Base-by-base conservation (phyloP, 2,797 vertebrate species). In the Myoxocephalus aenaeus region DNA sequence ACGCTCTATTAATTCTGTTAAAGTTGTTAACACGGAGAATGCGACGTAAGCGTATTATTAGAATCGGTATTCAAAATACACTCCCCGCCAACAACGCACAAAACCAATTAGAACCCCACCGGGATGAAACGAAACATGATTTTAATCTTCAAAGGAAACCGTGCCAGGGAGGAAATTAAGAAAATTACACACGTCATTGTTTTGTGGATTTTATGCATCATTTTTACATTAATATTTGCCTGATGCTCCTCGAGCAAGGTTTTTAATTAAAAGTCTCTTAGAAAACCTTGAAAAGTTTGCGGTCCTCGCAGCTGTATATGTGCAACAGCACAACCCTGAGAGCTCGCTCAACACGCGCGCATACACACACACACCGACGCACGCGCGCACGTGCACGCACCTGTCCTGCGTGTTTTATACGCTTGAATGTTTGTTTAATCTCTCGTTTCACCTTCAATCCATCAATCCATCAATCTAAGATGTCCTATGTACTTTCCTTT, bases 81-180 rank as follows among this genome's bases (percentile, higher is more conserved):
- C 90, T 88, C 86, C 80, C 86, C 73, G 78, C 90, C 78, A 89
- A 80, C 84, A 79, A 79, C 66, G 82, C 90, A 91, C 86, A 92
- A 92, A 93, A 93, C 90, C 93, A 95, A 95, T 95, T 95, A 95
- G 93, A 93, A 91, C 90, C 93, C 93, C 87, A 90, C 85, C 87
- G 88, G 92, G 93, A 94, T 94, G 89, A 95, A 94, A 94, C 88
- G 87, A 93, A 93, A 94, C 86, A 90, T 87, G 92, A 95, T 94
- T 90, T 91, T 91, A 93, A 95, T 95, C 93, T 94, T 95, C 94
- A 95, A 95, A 96, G 91, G 89, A 91, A 93, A 87, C 84, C 90
- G 73, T 91, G 90, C 90, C 74, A 88, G 85, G 80, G 85, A 92
- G 91, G 88, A 94, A 94, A 94, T 95, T 92, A 94, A 92, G 93